phyloP scores from a whole-genome alignment of 1,140 invertebrate genomes.

The Saccostrea echinata region DNA sequence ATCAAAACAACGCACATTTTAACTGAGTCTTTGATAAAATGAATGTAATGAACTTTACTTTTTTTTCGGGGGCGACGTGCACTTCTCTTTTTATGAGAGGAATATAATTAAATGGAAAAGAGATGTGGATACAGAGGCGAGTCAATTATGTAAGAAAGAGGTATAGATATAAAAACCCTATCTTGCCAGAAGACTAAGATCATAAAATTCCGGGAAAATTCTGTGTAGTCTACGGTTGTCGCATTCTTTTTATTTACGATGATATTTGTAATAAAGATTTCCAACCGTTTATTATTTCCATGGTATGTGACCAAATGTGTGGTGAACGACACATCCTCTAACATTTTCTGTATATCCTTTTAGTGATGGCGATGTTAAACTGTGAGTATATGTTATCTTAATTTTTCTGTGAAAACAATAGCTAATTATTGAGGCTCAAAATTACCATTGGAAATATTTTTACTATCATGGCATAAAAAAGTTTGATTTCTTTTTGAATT shows the following conservation, averaged over 20 bases:
- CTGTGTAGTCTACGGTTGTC: slow-evolving; percentile 10
- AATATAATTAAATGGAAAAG: slow-evolving; percentile 37
- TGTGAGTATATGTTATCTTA: slow-evolving; percentile 4
- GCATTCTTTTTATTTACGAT: slow-evolving; percentile 37
- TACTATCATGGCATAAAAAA: too few species aligned
- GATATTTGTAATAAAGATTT: slow-evolving; percentile 36
- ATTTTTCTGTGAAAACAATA: neutral
- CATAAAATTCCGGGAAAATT: slow-evolving; percentile 32
- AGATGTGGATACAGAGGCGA: slow-evolving; percentile 21
- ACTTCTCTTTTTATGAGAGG: slow-evolving; percentile 31
- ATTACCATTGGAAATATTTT: too few species aligned
- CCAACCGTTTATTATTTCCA: slow-evolving; percentile 19
- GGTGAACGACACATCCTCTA: neutral
- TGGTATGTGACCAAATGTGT: slow-evolving; percentile 11
- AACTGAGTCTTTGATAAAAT: slow-evolving; percentile 32
- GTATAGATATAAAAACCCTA: slow-evolving; percentile 36
- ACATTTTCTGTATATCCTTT: neutral
- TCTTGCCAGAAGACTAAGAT: slow-evolving; percentile 26
- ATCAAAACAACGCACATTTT: slow-evolving; percentile 24
- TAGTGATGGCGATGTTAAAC: neutral
- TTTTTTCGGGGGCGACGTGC: slow-evolving; percentile 27
- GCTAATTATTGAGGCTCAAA: too few species aligned
- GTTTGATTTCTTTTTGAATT: too few species aligned
- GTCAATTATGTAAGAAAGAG: slow-evolving; percentile 34
- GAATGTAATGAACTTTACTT: slow-evolving; percentile 8